A percentile compares a stretch with the other conserved stretches of the same genome.
These are phyloP conservation scores for Melipona bicolor DNA, from an alignment of 2,888 invertebrate genomes.

Conservation along the genomic window DNA sequence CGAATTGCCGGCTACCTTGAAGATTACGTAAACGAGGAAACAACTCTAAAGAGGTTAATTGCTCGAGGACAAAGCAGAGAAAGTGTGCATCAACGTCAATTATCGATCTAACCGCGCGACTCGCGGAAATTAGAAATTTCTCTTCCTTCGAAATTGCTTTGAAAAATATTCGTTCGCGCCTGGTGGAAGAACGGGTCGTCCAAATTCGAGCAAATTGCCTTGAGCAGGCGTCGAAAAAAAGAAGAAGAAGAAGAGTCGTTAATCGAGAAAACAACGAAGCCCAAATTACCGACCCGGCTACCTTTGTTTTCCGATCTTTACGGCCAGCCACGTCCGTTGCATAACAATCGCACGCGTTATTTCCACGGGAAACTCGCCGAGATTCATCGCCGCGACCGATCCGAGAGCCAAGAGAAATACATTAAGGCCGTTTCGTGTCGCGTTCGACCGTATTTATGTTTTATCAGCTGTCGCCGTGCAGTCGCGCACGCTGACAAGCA, in stretches of 20 bases:
- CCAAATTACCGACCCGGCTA: not conserved
- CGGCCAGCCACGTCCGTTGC: not conserved
- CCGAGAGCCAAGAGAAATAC: conserved; percentile 78
- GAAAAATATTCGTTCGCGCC: not conserved
- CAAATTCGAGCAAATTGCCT: not conserved
- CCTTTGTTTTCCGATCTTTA: not conserved
- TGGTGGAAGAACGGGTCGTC: not conserved
- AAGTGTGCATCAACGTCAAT: not conserved
- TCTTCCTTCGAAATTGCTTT: not conserved
- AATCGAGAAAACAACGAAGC: not conserved
- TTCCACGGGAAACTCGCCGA: conserved; percentile 4
- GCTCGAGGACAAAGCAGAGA: not conserved
- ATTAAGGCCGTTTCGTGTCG: conserved; percentile 73
- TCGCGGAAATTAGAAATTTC: too few species aligned
- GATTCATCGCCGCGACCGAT: conserved; percentile 43
- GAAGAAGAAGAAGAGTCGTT: not conserved
- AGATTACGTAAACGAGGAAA: not conserved
- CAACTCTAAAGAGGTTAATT: not conserved
- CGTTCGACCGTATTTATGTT: conserved; percentile 78
- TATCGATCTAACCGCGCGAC: not conserved
- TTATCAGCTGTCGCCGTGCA: conserved; percentile 77
- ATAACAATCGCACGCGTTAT: conserved; percentile 8
- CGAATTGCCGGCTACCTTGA: not conserved
- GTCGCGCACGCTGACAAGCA: conserved; percentile 1
- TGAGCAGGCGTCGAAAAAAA: too few species aligned